Base-by-base conservation (phyloP, 2,888 invertebrate genomes). In the Cryptophagus acutangulus region DNA sequence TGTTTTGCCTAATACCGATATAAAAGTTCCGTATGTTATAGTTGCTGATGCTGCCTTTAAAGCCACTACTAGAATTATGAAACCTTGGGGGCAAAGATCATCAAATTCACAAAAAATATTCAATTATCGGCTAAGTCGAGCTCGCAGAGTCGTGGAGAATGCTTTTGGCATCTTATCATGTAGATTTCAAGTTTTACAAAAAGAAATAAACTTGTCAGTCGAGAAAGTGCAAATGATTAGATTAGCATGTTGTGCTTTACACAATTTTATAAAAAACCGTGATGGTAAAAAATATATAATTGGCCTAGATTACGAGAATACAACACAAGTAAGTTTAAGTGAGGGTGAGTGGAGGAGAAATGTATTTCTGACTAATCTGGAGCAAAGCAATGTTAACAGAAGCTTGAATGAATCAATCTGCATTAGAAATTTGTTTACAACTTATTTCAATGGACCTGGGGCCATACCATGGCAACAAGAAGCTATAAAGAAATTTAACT, bases 41-140 rank as follows among this genome's bases (percentile, higher is more conserved):
- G 39, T 39, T 14, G 34, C 34, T n/a, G 36, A 41, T 33, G 37
- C 36, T 24, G 41, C 41, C 2, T 41, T 41, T 15, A 3, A 33
- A 13, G 13, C 35, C 3, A 16, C 37, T 6, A 38, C 12, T n/a
- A 10, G 30, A 14, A 17, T 41, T 9, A 41, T 41, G 31, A 41
- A 41, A 17, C 41, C 41, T 15, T 37, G 8, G 4, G 41, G 36
- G 20, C 41, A 37, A 16, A 16, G 41, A 15, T 28, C 41, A 12
- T n/a, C n/a, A 15, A 30, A 2, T 3, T 9, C n/a, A 17, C 8
- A 31, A 29, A 36, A 41, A 24, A n/a, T 18, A 34, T 36, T 15
- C 13, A 39, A 39, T 16, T 39, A 39, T 16, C 18, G 39, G 17
- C 5, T 39, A 14, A 36, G 34, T 17, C 2, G 38, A 1, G 33